phyloP scores from a whole-genome alignment of 2,113 vertebrate species.

The Tychaedon coryphoeus region DNA sequence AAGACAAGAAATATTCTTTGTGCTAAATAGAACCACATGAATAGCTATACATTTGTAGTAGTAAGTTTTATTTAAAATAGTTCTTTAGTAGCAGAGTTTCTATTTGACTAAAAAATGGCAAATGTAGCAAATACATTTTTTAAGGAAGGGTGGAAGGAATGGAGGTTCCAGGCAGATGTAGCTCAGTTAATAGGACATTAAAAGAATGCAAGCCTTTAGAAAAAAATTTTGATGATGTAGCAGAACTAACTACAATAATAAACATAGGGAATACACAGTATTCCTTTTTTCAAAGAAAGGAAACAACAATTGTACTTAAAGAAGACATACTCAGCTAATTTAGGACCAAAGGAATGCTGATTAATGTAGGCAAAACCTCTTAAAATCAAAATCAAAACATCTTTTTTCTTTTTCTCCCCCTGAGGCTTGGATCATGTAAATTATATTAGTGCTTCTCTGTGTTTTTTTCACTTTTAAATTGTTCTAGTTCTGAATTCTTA shows the following conservation, averaged over 20 bases:
- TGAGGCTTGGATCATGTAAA: neutral
- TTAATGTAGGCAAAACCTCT: neutral
- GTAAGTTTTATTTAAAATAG: neutral
- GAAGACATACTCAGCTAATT: neutral
- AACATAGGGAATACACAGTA: neutral
- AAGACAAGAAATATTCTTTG: neutral
- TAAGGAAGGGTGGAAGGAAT: neutral
- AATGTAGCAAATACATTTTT: neutral
- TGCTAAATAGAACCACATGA: neutral
- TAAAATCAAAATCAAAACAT: neutral
- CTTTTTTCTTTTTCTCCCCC: accelerated
- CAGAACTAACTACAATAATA: neutral
- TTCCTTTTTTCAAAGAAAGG: neutral
- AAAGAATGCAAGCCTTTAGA: neutral
- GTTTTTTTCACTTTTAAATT: neutral
- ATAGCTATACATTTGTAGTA: neutral
- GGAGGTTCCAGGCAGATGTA: neutral
- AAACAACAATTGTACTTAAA: neutral
- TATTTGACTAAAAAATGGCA: neutral
- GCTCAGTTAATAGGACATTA: neutral
- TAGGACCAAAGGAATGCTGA: neutral
- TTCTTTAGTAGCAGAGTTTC: neutral
- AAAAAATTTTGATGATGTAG: neutral
- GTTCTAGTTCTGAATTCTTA: neutral
- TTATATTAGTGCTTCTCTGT: neutral